These are phyloP conservation scores for Rotaria socialis DNA, from an alignment of 2,888 invertebrate species.

Conservation along the genomic window DNA sequence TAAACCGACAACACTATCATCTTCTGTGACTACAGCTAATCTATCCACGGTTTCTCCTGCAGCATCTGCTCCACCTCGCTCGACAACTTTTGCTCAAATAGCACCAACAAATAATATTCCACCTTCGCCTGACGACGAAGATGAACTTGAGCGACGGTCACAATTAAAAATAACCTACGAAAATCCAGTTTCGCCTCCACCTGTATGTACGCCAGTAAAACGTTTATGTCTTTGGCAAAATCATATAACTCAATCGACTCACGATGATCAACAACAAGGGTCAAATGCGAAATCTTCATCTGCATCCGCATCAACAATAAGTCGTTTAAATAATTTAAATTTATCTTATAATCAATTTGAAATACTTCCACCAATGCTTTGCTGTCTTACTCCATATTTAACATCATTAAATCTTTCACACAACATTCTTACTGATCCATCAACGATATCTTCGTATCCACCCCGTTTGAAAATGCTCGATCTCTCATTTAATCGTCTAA, in stretches of 20 bases:
- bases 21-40: background rate
- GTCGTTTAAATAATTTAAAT: slow-evolving; percentile 65
- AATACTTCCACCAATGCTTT: slow-evolving; percentile 77
- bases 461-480: slow-evolving; percentile 82
- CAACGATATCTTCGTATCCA: slow-evolving; percentile 83
- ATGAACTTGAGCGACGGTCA: background rate
- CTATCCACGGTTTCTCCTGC: background rate
- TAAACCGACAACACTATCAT: background rate
- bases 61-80: background rate
- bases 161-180: background rate
- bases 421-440: slow-evolving; percentile 72
- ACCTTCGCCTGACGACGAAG: slow-evolving; percentile 1
- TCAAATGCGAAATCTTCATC: slow-evolving; percentile 66
- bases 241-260: slow-evolving; percentile 34
- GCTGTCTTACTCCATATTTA: slow-evolving; percentile 81
- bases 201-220: background rate
- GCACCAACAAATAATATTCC: background rate
- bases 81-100: background rate
- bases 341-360: slow-evolving; percentile 84
- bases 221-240: slow-evolving; percentile 48
- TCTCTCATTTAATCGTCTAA: slow-evolving; percentile 66
- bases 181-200: background rate
- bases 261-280: slow-evolving; percentile 48
- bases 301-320: slow-evolving; percentile 56
- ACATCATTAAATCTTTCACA: slow-evolving; percentile 83